Evolutionary conservation across 2,888 invertebrate species (phyloP), one percentile per base, ranked within the genome.

Genomic region (Brachyptera putata): DNA sequence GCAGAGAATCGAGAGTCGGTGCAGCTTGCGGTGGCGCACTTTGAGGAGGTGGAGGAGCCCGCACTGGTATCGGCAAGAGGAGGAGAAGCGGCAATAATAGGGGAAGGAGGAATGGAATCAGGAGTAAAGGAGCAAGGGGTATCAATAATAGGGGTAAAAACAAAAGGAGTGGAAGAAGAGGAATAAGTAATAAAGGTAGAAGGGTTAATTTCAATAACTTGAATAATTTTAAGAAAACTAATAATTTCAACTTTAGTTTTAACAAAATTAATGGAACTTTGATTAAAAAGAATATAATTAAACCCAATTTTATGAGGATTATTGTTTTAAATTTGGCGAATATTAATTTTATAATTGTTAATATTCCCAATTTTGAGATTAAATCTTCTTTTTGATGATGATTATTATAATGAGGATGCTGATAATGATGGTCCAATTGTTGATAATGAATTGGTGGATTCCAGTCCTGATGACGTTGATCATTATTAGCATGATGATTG

Each of bases 291-390:
- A 43, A 43, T 11, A 43, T 18, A 16, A 43, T 43, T 4, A 43
- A 18, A 4, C 43, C 43, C 2, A 43, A 4, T 43, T 43, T 43
- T 2, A 43, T 9, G 4, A 43, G 3, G 9, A n/a, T 16, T n/a
- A 43, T 18, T 21, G 43, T 43, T 21, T 43, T 43, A 21, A 43
- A 43, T 43, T 43, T 43, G 11, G 43, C 43, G 21, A 43, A 43
- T 11, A 43, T 4, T 16, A 43, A 21, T 43, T 43, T 43, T 11
- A 16, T 2, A 16, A 43, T 21, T 21, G 43, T 21, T 16, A 43
- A 18, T 18, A 43, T 11, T 5, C 43, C 43, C 3, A 43, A 4
- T 43, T 43, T 43, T 3, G 43, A 43, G 2, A 43, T 11, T 4
- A 18, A 5, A 16, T 43, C 18, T 11, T 43, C 18, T 4, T 39